Base-by-base conservation (phyloP, 1,140 invertebrate genomes). In the Gonioctena quinquepunctata region DNA sequence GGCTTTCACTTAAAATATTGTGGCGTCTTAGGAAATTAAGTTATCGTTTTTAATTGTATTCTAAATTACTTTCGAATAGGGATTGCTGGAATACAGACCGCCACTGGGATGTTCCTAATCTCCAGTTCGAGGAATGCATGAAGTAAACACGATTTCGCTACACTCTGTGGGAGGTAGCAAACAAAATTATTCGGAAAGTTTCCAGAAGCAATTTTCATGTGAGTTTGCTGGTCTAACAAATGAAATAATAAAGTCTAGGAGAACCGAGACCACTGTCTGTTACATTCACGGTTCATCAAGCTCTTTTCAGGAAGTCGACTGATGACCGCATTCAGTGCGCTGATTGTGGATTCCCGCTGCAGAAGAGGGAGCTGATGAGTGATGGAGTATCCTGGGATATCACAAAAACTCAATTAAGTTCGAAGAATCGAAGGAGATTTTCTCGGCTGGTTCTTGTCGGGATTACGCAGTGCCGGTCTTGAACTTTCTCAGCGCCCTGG, bases 241-340 rank as follows among this genome's bases (percentile, higher is more conserved):
- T 64, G 63, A 57, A 69, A 61, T 72, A 72, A 72, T 70, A 72
- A 72, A 66, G 54, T 26, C 27, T 13, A 33, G 22, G 56, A 70
- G 69, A 72, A 64, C 8, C 42, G 52, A 69, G 50, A 72, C 71
- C 71, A 72, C 71, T 72, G 66, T 72, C 71, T 70, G 67, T 70
- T 66, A 72, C 71, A 73, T 73, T 73, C 71, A 70, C 18, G 25
- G 71, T 73, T 73, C 71, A 73, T 73, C 71, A 73, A 49, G 26
- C 52, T 50, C 71, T 67, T 73, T 73, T 73, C 71, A 73, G 71
- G 71, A 73, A 70, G 68, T 25, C 56, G 28, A 21, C 68, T 73
- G 71, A 73, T 73, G 68, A 73, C 57, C 68, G 71, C 71, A 73
- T 73, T 73, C 71, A 73, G 57, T 50, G 28, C 52, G 33, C 28